Evolutionary conservation across 2,113 vertebrate genomes (phyloP), one percentile per base, ranked within the genome.

Genomic region (Poeciliopsis occidentalis): DNA sequence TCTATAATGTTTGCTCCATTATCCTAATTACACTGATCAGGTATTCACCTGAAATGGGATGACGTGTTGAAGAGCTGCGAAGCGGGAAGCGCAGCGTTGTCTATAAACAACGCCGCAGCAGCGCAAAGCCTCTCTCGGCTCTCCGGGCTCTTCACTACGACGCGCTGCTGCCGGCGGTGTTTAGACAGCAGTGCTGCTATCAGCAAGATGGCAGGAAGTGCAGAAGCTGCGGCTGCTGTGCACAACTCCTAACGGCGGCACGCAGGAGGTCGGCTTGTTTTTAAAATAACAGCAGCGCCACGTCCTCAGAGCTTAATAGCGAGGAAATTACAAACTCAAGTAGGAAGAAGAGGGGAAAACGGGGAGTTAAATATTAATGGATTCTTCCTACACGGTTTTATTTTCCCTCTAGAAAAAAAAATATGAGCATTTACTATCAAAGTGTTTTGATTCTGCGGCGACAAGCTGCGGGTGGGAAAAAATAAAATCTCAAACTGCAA

Each of bases 151-250:
- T 85, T 85, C 81, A 88, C 71, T 82, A 85, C 88, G 85, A 80
- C 75, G 90, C 73, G 79, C 69, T 77, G 80, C 85, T 83, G 71
- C 67, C 71, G 67, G 85, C 67, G 80, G 75, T 68, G 68, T 79
- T 84, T 80, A 86, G 71, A 54, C 64, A 64, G 71, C 65, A 26
- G 26, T 39, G 44, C 80, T 80, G 47, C 71, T 34, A 75, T 73
- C 76, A 85, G 83, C 76, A 71, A 60, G 81, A 84, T 77, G 78
- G 80, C 82, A 90, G 71, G 78, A 84, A 85, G 77, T 10, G 51
- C 69, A 24, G 73, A 66, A 64, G 68, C 71, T 54, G 12, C 64
- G 4, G 67, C 71, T 63, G 57, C 67, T 67, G 64, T 27, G 30
- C 7, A 75, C 26, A 67, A 61, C 24, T 22, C 22, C 31, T 51